phyloP scores from a whole-genome alignment of 2,888 invertebrate genomes.

The Parnassius apollo region DNA sequence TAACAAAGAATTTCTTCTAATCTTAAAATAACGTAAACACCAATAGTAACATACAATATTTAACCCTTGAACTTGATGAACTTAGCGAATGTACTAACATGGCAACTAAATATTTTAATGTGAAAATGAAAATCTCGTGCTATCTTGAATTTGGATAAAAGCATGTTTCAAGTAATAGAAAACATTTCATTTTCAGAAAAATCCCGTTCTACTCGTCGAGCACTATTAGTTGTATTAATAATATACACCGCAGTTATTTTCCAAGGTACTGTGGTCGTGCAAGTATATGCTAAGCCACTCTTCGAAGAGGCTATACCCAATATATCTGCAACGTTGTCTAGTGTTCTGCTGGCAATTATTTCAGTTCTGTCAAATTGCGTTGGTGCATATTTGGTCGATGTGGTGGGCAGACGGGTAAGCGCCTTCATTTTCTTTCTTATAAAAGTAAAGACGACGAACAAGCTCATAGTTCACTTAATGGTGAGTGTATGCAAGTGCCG shows the following conservation, averaged over 20 bases:
- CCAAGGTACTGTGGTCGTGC: constrained; percentile 55
- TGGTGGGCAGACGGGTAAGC: constrained; percentile 57
- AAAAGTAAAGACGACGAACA: too few species aligned
- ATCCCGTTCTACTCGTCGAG: constrained; percentile 49
- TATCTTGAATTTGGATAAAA: too few species aligned
- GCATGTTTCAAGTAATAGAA: too few species aligned
- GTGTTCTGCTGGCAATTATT: constrained; percentile 49
- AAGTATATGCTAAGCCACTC: constrained; percentile 58
- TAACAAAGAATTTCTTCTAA: too few species aligned
- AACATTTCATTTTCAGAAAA: constrained; percentile 42
- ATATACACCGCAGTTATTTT: constrained; percentile 50
- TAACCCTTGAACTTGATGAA: too few species aligned
- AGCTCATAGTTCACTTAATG: too few species aligned
- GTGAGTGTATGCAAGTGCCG: too few species aligned
- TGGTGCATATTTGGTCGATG: constrained; percentile 55
- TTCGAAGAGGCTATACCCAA: constrained; percentile 51
- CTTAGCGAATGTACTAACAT: too few species aligned
- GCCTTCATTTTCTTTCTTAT: background rate
- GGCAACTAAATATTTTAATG: too few species aligned
- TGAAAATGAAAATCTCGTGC: too few species aligned
- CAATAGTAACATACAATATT: too few species aligned
- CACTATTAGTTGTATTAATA: constrained; percentile 40
- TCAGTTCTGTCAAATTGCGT: constrained; percentile 44
- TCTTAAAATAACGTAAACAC: too few species aligned
- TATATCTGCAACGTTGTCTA: constrained; percentile 51